Base-by-base conservation (phyloP, 2,888 invertebrate species). In the Heliconius sara region DNA sequence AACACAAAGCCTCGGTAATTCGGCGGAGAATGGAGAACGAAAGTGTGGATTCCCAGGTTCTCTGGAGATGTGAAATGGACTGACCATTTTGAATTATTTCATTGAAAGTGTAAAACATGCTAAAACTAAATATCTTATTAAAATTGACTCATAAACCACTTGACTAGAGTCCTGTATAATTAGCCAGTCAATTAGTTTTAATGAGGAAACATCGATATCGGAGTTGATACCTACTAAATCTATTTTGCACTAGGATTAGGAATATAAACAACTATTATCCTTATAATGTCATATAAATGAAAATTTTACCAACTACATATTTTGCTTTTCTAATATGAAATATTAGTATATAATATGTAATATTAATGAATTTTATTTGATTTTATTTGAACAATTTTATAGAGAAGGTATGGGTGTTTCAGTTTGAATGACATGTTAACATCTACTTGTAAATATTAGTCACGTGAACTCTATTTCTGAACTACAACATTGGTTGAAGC, bases 381-480 rank as follows among this genome's bases (percentile, higher is more conserved):
- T 12, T 65, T 25, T 25, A 10, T 27, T 63, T 25, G 3, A 25
- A 65, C 3, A 65, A 27, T 4, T 65, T 27, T 27, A 25, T 12
- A 27, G 65, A 13, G 25, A 65, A 12, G 63, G 57, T 63, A 63
- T 63, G 13, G 9, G n/a, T 39, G n/a, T 68, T 68, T 39, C 67
- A 39, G 34, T 39, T 30, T 68, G 67, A 68, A 39, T 68, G 68
- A 68, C 39, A 68, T 68, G 68, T 68, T 39, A 68, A 68, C 10
- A 34, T 68, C 30, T 19, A 7, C n/a, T 68, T 13, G n/a, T 68
- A 43, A 68, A 68, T 68, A 25, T 68, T 43, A 68, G n/a, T 68
- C 6, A 43, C 10, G n/a, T 12, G 5, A n/a, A 34, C 30, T 68
- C 43, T 68, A 68, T 68, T 43, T 68, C 39, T 43, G 25, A 25